Percentiles rank a stretch among this genome's conserved stretches.
These are phyloP conservation scores for Heliconius charithonia DNA, from an alignment of 2,888 invertebrate genomes.

Conservation along the genomic window DNA sequence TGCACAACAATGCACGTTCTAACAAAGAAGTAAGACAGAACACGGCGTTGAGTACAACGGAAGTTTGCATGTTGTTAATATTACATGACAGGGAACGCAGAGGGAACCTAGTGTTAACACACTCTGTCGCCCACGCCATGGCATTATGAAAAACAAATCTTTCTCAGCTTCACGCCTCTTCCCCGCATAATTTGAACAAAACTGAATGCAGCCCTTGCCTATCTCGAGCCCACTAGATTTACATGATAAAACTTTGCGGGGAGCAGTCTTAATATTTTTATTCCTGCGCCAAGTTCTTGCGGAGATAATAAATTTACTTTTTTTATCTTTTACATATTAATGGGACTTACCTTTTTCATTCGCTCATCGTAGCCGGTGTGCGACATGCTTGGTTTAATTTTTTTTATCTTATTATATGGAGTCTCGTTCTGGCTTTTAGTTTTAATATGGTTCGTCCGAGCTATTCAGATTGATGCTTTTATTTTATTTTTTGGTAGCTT, in stretches of 20 bases:
- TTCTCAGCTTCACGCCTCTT: background rate
- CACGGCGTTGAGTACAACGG: no score
- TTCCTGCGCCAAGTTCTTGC: conserved; percentile 49
- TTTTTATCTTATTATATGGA: background rate
- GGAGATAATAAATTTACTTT: conserved; percentile 53
- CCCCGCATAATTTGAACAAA: background rate
- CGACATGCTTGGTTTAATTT: conserved; percentile 10
- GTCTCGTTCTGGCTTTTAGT: background rate
- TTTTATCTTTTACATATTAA: conserved; percentile 55
- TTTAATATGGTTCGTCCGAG: background rate
- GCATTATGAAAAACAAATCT: background rate
- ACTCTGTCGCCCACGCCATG: no score
- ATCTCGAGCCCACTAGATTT: conserved; percentile 46
- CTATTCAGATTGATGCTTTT: background rate
- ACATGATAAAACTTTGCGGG: conserved; percentile 51
- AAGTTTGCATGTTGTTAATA: no score
- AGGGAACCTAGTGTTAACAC: no score
- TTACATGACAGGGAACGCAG: no score
- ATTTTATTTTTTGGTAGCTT: no score
- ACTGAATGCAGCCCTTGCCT: background rate
- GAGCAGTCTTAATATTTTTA: conserved; percentile 49
- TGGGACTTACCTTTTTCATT: conserved; percentile 44
- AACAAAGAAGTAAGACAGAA: no score
- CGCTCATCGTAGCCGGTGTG: conserved; percentile 24
- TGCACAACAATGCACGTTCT: no score